Evolutionary conservation across 2,113 vertebrate genomes (phyloP).

Genomic region (Pseudolaguvia tuberculata): DNA sequence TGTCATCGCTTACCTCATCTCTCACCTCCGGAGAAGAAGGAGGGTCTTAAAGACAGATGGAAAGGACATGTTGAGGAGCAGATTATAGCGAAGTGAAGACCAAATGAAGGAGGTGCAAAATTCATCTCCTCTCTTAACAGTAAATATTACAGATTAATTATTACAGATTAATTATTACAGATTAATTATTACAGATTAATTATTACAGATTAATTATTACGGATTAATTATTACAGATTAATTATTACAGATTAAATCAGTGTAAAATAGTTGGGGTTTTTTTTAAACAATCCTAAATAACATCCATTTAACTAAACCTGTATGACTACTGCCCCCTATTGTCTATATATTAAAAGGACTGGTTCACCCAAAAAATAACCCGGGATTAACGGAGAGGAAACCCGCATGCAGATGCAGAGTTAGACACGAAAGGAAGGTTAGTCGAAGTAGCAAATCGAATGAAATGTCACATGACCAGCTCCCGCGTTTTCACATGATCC

Average conservation of each 20-base stretch:
- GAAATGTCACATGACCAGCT: neutral
- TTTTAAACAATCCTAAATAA: too few relatives aligned
- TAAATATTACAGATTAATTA: too few relatives aligned
- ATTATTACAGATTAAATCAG: too few relatives aligned
- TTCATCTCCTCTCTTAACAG: too few relatives aligned
- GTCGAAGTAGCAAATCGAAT: neutral
- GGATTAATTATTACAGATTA: too few relatives aligned
- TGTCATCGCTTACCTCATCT: neutral
- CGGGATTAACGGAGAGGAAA: too few relatives aligned
- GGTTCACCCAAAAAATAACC: too few relatives aligned
- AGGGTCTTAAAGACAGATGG: constrained; percentile 25
- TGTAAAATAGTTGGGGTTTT: too few relatives aligned
- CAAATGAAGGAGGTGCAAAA: neutral
- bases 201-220: too few relatives aligned
- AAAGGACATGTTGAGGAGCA: neutral
- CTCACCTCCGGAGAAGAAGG: neutral
- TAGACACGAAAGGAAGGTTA: neutral
- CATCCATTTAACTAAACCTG: neutral
- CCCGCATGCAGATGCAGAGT: neutral
- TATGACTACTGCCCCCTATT: neutral
- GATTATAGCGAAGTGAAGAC: neutral
- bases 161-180: too few relatives aligned
- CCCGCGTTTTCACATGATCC: neutral
- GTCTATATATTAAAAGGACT: too few relatives aligned
- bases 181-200: too few relatives aligned